A percentile compares a stretch with the other conserved stretches of the same genome.
These are phyloP conservation scores for Patiria miniata DNA, from an alignment of 35 echinoderm and acorn worm genomes.

Conservation along the genomic window DNA sequence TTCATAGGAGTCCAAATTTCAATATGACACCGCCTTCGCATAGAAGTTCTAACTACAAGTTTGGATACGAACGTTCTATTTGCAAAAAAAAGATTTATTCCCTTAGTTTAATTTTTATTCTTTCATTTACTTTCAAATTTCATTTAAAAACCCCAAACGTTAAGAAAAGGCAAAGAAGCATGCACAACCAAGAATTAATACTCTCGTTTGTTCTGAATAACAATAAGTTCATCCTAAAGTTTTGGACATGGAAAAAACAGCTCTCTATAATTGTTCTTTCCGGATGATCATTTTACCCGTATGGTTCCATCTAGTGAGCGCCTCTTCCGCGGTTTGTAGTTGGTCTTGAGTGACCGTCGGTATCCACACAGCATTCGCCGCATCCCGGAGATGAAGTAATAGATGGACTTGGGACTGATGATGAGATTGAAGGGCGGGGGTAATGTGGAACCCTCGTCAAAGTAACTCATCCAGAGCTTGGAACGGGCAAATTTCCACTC, in stretches of 20 bases:
- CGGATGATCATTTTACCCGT: slow-evolving; percentile 49
- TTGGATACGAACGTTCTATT: too few relatives aligned
- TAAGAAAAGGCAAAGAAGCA: too few relatives aligned
- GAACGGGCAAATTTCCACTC: slow-evolving; percentile 98
- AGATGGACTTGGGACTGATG: slow-evolving; percentile 92
- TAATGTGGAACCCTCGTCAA: slow-evolving; percentile 91
- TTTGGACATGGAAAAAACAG: not conserved
- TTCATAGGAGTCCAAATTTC: too few relatives aligned
- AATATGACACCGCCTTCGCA: too few relatives aligned
- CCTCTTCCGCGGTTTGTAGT: slow-evolving; percentile 52
- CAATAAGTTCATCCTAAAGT: too few relatives aligned
- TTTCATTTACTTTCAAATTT: too few relatives aligned
- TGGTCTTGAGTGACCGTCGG: slow-evolving; percentile 8
- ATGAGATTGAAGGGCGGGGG: slow-evolving; percentile 94
- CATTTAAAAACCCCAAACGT: too few relatives aligned
- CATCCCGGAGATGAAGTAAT: slow-evolving; percentile 54
- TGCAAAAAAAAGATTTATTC: too few relatives aligned
- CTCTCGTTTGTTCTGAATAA: too few relatives aligned
- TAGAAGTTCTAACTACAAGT: too few relatives aligned
- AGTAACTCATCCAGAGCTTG: slow-evolving; percentile 98
- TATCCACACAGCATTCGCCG: slow-evolving; percentile 43
- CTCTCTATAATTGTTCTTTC: not conserved
- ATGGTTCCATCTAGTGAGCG: slow-evolving; percentile 62
- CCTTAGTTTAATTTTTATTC: too few relatives aligned
- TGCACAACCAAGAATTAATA: too few relatives aligned